Conservation (phyloP, 2,888 invertebrate species). For the Eilema griseolum region DNA sequence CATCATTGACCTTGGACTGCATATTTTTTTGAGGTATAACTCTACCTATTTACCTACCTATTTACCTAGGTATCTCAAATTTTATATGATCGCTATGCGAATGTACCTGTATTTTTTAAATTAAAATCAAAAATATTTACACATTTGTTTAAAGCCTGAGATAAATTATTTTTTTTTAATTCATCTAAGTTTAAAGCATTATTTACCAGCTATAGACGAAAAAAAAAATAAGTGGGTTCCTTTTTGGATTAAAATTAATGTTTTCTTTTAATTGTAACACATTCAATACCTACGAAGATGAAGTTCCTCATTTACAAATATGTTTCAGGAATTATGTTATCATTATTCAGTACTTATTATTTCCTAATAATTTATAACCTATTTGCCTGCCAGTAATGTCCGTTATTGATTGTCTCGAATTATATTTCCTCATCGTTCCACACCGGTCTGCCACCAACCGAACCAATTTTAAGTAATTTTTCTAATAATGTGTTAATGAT, state of each 20-base stretch:
- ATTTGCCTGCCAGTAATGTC: neutral
- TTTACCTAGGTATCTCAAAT: neutral
- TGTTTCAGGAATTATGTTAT: neutral
- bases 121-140: too few relatives aligned
- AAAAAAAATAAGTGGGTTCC: too few relatives aligned
- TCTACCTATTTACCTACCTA: neutral
- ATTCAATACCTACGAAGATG: neutral
- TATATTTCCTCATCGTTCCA: neutral
- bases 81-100: neutral
- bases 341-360: neutral
- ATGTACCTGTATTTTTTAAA: neutral
- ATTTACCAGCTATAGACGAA: too few relatives aligned
- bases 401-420: neutral
- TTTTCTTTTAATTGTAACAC: too few relatives aligned
- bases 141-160: too few relatives aligned
- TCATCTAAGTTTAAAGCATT: too few relatives aligned
- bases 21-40: slow-evolving; percentile 39
- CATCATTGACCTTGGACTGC: slow-evolving; percentile 32
- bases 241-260: too few relatives aligned
- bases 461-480: neutral
- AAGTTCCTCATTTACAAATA: neutral
- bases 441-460: neutral
- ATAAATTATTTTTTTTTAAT: too few relatives aligned
- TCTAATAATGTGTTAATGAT: neutral
- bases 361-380: neutral